Percentiles rank a stretch among this genome's conserved stretches.
Conservation (phyloP, 64 coral and sea anemone species). For the Stichodactyla helianthus region DNA sequence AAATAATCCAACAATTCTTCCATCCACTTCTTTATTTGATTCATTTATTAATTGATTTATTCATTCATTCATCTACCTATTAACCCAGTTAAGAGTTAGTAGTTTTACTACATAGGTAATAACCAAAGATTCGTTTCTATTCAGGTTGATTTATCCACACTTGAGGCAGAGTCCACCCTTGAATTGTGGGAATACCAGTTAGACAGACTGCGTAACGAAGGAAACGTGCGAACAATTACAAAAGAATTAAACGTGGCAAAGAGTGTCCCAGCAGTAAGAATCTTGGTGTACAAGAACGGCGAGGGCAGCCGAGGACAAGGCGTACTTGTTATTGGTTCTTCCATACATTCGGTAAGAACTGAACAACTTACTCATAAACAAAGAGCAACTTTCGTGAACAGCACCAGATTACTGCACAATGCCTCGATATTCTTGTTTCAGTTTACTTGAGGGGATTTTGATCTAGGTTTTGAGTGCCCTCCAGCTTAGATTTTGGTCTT, state of each 20-base stretch:
- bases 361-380: not conserved
- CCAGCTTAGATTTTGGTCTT: no score
- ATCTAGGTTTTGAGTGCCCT: no score
- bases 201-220: constrained; percentile 68
- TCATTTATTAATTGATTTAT: no score
- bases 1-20: no score
- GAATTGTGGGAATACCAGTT: constrained; percentile 95
- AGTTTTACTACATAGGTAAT: not conserved
- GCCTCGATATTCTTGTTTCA: no score
- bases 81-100: not conserved
- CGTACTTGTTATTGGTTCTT: constrained; percentile 77
- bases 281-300: constrained; percentile 80
- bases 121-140: not conserved
- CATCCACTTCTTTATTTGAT: no score
- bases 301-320: constrained; percentile 64
- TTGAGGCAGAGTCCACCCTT: constrained; percentile 86
- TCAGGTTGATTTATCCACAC: constrained; percentile 80
- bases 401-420: not conserved
- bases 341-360: constrained; percentile 65
- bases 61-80: no score
- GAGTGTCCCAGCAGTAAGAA: constrained; percentile 81
- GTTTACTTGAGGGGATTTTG: no score
- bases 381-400: not conserved
- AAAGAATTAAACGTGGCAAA: constrained; percentile 72
- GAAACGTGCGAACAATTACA: constrained; percentile 72